Evolutionary conservation across 1,140 invertebrate genomes (phyloP).

Genomic region (Sycobia sp.): DNA sequence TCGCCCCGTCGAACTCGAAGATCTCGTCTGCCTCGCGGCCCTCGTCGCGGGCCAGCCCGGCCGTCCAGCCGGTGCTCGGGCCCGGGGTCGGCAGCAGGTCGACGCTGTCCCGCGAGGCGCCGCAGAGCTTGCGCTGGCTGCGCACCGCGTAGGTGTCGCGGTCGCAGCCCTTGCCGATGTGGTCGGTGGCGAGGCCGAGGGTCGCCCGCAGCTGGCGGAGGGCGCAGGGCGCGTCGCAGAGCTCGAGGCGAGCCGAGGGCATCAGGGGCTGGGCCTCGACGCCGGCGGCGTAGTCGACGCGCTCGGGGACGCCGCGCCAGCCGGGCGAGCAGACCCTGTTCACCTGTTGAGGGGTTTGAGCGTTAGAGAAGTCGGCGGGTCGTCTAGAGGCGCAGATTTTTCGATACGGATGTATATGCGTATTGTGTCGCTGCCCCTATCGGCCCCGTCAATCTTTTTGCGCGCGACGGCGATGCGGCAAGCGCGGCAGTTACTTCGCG

Average conservation of each 20-base stretch:
- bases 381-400: too few relatives aligned
- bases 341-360: conserved; percentile 59
- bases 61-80: conserved; percentile 83
- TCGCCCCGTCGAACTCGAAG: conserved; percentile 90
- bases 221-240: conserved; percentile 84
- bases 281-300: conserved; percentile 89
- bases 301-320: conserved; percentile 79
- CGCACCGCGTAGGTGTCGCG: conserved; percentile 88
- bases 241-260: conserved; percentile 82
- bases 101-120: conserved; percentile 68
- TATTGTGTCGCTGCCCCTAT: too few relatives aligned
- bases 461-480: too few relatives aligned
- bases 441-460: too few relatives aligned
- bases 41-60: conserved; percentile 85
- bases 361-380: too few relatives aligned
- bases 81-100: conserved; percentile 88
- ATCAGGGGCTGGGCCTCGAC: conserved; percentile 80
- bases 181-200: conserved; percentile 76
- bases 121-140: conserved; percentile 88
- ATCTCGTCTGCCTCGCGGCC: conserved; percentile 88
- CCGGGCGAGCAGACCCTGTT: conserved; percentile 65
- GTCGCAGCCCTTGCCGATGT: conserved; percentile 91
- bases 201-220: conserved; percentile 68
- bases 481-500: too few relatives aligned
- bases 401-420: too few relatives aligned